Evolutionary conservation across 2,888 invertebrate species (phyloP), one percentile per base, ranked within the genome.

Genomic region (Dorcus hopei): DNA sequence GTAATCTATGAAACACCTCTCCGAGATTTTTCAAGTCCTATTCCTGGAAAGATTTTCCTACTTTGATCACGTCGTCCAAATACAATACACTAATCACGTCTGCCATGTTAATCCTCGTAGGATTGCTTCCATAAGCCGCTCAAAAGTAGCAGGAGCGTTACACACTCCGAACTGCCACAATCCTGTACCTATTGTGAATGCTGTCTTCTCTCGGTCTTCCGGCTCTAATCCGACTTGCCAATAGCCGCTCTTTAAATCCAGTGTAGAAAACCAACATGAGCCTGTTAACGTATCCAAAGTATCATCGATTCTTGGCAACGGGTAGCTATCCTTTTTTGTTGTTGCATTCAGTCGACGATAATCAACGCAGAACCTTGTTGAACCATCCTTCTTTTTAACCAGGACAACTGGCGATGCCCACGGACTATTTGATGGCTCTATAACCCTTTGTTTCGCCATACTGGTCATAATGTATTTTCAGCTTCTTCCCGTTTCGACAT

Each of bases 121-220:
- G 33, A 67, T 58, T 5, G 14, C n/a, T 40, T 70, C 66, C 67
- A 70, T 61, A 45, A 67, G 45, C 38, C 63, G n/a, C 40, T 68
- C 62, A 54, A 69, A 66, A 6, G 68, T 69, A 1, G 67, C 66
- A 2, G 66, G 65, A 2, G 66, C 64, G 54, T 68, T 68, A 45
- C 65, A 67, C 1, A 69, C 51, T 2, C 67, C 66, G 47, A 70
- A 68, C 23, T 70, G 64, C 57, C 63, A 70, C 7, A 70, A 23
- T 7, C 63, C 67, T 11, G 54, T 52, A 0, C 61, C 64, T 1
- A 59, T 52, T n/a, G 63, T 52, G 42, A 68, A 69, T n/a, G 67
- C 68, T 6, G 67, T 69, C 49, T 69, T 66, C 48, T 68, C 62
- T 53, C 58, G 59, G 33, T 69, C 66, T 0, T 47, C 45, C 8